Conservation (phyloP, 1,140 invertebrate genomes). For the Lordiphosa collinella region DNA sequence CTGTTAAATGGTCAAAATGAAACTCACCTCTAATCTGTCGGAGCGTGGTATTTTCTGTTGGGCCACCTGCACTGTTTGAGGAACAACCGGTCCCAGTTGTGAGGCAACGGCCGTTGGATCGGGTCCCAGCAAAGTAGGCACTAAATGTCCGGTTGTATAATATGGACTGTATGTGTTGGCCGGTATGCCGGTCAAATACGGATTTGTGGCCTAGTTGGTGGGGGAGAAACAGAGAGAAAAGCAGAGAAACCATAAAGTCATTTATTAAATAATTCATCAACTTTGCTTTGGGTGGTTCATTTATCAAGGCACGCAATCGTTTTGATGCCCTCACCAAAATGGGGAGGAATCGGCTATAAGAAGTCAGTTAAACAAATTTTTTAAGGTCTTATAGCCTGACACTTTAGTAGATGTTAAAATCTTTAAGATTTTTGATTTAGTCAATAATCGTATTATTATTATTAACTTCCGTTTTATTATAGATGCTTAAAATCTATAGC, state of each 20-base stretch:
- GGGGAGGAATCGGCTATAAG: no score
- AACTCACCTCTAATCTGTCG: conserved; percentile 96
- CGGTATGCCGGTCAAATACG: conserved; percentile 93
- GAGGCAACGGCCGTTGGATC: conserved; percentile 89
- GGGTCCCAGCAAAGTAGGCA: conserved; percentile 90
- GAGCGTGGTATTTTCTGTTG: conserved; percentile 96
- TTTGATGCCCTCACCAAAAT: no score
- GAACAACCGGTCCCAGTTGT: conserved; percentile 87
- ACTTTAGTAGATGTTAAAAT: no score
- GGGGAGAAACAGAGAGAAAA: no score
- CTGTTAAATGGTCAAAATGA: background rate
- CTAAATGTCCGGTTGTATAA: conserved; percentile 91
- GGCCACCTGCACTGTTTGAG: conserved; percentile 88
- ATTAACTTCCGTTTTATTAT: no score
- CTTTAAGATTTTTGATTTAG: no score
- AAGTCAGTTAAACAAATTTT: no score
- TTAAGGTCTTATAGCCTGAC: no score
- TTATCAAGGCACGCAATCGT: no score
- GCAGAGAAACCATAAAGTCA: conserved; percentile 7
- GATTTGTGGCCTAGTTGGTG: conserved; percentile 87
- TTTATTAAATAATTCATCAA: conserved; percentile 22
- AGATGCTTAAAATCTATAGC: no score
- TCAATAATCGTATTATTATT: no score
- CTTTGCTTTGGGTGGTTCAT: background rate
- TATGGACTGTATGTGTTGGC: conserved; percentile 92